Base-by-base conservation (phyloP, 2,888 invertebrate genomes). In the Lycia hirtaria region DNA sequence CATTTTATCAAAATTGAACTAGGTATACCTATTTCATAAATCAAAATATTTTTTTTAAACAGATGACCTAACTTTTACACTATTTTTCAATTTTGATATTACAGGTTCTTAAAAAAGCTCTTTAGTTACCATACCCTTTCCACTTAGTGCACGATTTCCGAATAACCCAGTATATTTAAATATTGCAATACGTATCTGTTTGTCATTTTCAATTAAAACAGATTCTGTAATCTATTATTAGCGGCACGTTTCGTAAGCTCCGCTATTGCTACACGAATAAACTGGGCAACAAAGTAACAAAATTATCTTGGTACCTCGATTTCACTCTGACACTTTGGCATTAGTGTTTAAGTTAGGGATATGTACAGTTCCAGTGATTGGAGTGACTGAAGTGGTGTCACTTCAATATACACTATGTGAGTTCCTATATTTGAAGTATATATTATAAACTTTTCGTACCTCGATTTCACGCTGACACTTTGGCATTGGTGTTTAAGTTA, bases 131-230 rank as follows among this genome's bases (percentile, higher is more conserved):
- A 32, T 4, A 0, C 0, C 30, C 3, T 32, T 26, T 28, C 10
- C 10, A n/a, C 9, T 28, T 28, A 1, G n/a, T 9, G 19, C 19
- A 35, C 2, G 3, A 3, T 17, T 19, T 12, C 19, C 10, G 4
- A 17, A 17, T 35, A 20, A 4, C 20, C 22, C n/a, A 7, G n/a
- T 26, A 24, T 26, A 41, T 4, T 50, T 15, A 20, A 47, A 35
- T 17, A 26, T 35, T 35, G n/a, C 24, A 1, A n/a, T 26, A n/a
- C 32, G 4, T 32, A 4, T 14, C 30, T 6, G 28, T 28, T 28
- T 45, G 45, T 32, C 33, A 22, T 33, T 33, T 47, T 5, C 19
- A 47, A 15, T 47, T 17, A 30, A 35, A 33, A 33, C 9, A 9
- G 9, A 10, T 14, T 32, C n/a, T 26, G 9, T 35, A 33, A 47